Evolutionary conservation across 2,113 vertebrate genomes (phyloP), one percentile per base, ranked within the genome.

Genomic region (Trogon surrucura): DNA sequence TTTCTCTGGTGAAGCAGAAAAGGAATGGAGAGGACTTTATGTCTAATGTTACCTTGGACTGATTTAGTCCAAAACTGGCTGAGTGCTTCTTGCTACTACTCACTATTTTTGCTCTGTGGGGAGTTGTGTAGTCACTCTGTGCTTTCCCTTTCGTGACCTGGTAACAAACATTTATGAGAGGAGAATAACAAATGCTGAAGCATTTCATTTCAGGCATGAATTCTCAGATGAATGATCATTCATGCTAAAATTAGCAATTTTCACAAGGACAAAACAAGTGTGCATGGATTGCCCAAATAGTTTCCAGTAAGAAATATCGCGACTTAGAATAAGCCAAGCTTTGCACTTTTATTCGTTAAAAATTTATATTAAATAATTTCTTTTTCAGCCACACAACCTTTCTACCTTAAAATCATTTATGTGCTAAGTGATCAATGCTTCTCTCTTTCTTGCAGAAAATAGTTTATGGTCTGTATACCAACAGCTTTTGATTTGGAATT

Each of bases 171-270:
- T 70, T 75, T 85, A 57, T 50, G 77, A 47, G 36, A 83, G 65
- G 57, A 95, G 45, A 93, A 73, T 65, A 84, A 80, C 45, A 81
- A 93, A 85, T 65, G 60, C 26, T 72, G 78, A 95, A 91, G 51
- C 23, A 65, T 73, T 92, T 85, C 9, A 71, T 88, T 94, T 92
- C 89, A 87, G 89, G 79, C 88, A 83, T 88, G 66, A 89, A 82
- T 93, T 87, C 66, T 79, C 69, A 89, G 32, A 70, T 70, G 82
- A 84, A 90, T 70, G 82, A 74, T 88, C 56, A 89, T 82, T 82
- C 3, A 1, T 57, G 84, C 72, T 78, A 92, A 92, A 93, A 96
- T 91, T 89, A 97, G 56, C 34, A 78, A 27, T 30, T 57, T 14
- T 74, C 21, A 61, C 41, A 36, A 56, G 48, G 34, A 70, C 48